phyloP scores from a whole-genome alignment of 2,113 vertebrate genomes.

The Rhombomys opimus region DNA sequence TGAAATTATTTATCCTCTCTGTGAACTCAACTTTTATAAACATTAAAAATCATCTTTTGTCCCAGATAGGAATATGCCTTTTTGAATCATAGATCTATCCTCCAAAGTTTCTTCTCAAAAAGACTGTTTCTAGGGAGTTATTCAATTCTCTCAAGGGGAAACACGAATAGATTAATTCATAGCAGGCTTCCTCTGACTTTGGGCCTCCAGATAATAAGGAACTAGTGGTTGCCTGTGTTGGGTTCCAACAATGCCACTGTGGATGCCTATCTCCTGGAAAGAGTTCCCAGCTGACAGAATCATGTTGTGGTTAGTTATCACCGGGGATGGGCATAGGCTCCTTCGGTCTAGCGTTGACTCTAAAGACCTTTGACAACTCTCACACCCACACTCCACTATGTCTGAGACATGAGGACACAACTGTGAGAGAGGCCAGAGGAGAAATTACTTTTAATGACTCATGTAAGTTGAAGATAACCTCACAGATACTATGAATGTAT shows the following conservation, averaged over 20 bases:
- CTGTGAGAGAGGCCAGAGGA: not conserved
- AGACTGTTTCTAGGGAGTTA: not conserved
- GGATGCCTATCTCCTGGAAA: not conserved
- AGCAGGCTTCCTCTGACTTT: not conserved
- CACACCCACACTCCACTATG: not conserved
- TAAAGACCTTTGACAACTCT: not conserved
- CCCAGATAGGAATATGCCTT: not conserved
- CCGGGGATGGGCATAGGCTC: too few relatives aligned
- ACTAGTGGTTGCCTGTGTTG: not conserved
- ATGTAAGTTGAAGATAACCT: not conserved
- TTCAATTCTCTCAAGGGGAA: not conserved
- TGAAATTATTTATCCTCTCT: slow-evolving; percentile 28
- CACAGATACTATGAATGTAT: not conserved
- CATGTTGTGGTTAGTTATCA: not conserved
- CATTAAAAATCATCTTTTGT: slow-evolving; percentile 49
- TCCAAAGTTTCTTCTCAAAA: slow-evolving; percentile 47
- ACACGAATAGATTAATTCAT: not conserved
- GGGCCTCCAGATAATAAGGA: not conserved
- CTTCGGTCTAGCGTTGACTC: not conserved
- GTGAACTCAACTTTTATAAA: slow-evolving; percentile 40
- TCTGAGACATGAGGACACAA: not conserved
- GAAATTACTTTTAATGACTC: not conserved
- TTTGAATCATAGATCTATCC: slow-evolving; percentile 34
- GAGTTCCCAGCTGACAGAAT: not conserved
- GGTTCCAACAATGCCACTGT: not conserved